Evolutionary conservation across 2,888 invertebrate genomes (phyloP).

Genomic region (Netelia inedita): DNA sequence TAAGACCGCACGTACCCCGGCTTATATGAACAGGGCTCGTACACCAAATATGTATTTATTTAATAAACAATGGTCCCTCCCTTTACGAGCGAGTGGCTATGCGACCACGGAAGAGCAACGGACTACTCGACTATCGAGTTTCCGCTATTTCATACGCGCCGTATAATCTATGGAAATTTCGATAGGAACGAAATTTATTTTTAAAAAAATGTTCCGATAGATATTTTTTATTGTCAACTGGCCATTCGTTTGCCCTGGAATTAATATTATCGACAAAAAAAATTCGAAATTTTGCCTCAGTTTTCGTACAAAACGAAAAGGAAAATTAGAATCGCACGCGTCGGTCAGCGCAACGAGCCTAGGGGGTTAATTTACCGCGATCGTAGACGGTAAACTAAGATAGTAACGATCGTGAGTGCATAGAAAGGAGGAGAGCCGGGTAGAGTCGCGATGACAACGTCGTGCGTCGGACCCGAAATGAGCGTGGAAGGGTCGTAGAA

Average conservation of each 20-base stretch:
- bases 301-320: too few relatives aligned
- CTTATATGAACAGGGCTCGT: conserved; percentile 74
- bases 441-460: conserved; percentile 27
- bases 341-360: conserved; percentile 4
- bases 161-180: conserved; percentile 33
- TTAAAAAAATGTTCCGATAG: too few relatives aligned
- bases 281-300: too few relatives aligned
- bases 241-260: too few relatives aligned
- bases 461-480: conserved; percentile 5
- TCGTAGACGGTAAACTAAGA: not conserved
- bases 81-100: conserved; percentile 68
- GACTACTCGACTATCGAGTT: conserved; percentile 59
- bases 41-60: conserved; percentile 84
- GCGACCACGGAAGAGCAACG: conserved; percentile 70
- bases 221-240: too few relatives aligned
- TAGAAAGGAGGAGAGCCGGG: not conserved
- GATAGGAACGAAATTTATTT: conserved; percentile 20
- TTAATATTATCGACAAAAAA: too few relatives aligned
- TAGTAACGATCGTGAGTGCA: not conserved
- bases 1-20: conserved; percentile 57
- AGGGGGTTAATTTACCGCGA: not conserved
- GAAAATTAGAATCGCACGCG: not conserved
- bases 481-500: conserved; percentile 44
- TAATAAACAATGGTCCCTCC: conserved; percentile 81
- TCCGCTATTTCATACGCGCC: conserved; percentile 43